Evolutionary conservation across 37 sponge, comb jelly and placozoan genomes (phyloP).

Genomic region (Halisarca cf. caerulea): DNA sequence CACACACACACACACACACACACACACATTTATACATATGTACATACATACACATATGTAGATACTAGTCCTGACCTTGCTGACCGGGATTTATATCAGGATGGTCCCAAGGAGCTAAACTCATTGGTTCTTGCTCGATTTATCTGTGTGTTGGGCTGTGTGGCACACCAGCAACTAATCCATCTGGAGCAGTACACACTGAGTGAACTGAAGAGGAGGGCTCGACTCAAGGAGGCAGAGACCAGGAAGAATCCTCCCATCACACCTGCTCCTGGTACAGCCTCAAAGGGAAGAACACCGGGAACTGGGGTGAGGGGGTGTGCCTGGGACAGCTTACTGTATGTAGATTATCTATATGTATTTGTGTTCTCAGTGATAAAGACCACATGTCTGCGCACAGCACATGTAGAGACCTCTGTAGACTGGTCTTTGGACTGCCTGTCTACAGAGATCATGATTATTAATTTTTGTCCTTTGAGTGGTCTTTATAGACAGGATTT

Average conservation of each 20-base stretch:
- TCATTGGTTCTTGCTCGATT: slow-evolving; percentile 57
- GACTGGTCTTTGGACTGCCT: too few relatives aligned
- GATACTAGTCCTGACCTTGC: not conserved
- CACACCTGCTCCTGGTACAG: not conserved
- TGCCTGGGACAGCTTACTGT: too few relatives aligned
- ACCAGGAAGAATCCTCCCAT: not conserved
- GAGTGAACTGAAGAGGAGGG: slow-evolving; percentile 68
- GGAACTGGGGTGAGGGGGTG: not conserved
- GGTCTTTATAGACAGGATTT: too few relatives aligned
- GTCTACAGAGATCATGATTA: too few relatives aligned
- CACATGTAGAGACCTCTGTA: too few relatives aligned
- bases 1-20: too few relatives aligned
- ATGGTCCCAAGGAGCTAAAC: not conserved
- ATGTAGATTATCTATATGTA: too few relatives aligned
- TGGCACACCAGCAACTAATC: slow-evolving; percentile 56
- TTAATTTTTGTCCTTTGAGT: too few relatives aligned
- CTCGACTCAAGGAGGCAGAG: slow-evolving; percentile 16
- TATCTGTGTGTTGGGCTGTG: slow-evolving; percentile 50
- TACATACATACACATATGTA: not conserved
- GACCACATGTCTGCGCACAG: too few relatives aligned
- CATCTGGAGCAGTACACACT: slow-evolving; percentile 53
- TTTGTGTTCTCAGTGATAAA: too few relatives aligned
- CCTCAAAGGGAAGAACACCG: not conserved
- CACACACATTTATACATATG: too few relatives aligned
- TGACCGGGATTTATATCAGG: not conserved